Conservation (phyloP, 2,888 invertebrate species). For the Tetranychus piercei region DNA sequence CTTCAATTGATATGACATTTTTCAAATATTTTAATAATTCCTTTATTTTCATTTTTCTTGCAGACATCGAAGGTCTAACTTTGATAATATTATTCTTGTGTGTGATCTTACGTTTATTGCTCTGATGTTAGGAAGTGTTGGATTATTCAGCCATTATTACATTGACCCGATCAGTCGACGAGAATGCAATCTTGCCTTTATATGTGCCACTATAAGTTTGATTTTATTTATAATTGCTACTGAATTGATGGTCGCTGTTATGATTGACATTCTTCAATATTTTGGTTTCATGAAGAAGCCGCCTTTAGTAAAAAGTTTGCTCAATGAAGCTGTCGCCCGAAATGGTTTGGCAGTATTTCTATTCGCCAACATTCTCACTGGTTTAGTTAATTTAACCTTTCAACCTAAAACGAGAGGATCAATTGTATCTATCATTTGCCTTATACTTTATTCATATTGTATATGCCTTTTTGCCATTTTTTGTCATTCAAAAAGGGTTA, state of each 20-base stretch:
- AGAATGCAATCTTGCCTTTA: conserved; percentile 62
- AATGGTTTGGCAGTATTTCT: conserved; percentile 71
- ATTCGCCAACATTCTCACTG: conserved; percentile 62
- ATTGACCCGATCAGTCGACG: conserved; percentile 46
- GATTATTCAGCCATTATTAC: conserved; percentile 21
- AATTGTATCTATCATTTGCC: neutral
- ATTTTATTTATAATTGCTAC: conserved; percentile 10
- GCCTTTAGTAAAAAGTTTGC: conserved; percentile 17
- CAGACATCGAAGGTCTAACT: neutral
- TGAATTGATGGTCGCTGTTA: conserved; percentile 13
- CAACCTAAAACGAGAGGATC: neutral
- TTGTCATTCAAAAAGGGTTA: neutral
- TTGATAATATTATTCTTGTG: conserved; percentile 2
- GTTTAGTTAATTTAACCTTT: conserved; percentile 48
- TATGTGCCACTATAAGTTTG: conserved; percentile 50
- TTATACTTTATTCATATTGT: neutral
- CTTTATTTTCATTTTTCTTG: neutral
- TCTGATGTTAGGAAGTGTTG: neutral
- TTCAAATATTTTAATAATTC: neutral
- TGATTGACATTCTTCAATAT: conserved; percentile 15
- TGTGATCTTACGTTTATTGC: neutral
- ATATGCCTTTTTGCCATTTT: neutral
- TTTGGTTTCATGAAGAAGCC: neutral
- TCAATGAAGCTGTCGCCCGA: conserved; percentile 45
- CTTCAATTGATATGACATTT: too few relatives aligned